Percentiles rank a stretch among this genome's conserved stretches.
phyloP scores from a whole-genome alignment of 2,888 invertebrate species.

The Aphelenchoides bicaudatus region DNA sequence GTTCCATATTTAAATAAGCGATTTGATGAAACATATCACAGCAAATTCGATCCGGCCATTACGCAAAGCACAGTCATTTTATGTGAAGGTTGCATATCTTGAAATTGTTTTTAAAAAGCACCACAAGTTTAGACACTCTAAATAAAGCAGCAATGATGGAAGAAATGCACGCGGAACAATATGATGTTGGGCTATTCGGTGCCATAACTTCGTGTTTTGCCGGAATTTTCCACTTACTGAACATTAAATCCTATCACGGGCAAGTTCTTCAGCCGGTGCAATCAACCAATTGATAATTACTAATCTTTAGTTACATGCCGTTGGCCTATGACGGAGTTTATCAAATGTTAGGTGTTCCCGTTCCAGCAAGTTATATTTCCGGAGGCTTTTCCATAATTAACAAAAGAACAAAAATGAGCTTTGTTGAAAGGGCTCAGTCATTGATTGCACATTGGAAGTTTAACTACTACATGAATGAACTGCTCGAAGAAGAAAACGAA shows the following conservation, averaged over 20 bases:
- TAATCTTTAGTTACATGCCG: no score
- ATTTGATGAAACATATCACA: not conserved
- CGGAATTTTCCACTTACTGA: not conserved
- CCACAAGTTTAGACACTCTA: not conserved
- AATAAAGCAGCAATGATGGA: not conserved
- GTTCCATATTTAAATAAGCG: not conserved
- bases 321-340: no score
- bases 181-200: not conserved
- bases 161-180: not conserved
- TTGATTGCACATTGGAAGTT: not conserved
- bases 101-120: no score
- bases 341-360: not conserved
- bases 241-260: not conserved
- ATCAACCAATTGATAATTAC: not conserved
- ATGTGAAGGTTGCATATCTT: slow-evolving; percentile 1
- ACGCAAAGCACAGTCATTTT: not conserved
- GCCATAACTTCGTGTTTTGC: not conserved
- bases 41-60: not conserved
- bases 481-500: not conserved
- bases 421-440: not conserved
- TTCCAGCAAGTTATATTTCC: not conserved
- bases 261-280: no score
- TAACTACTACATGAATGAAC: not conserved
- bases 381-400: not conserved
- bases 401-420: not conserved